Conservation (phyloP, 2,797 vertebrate genomes). For the Craterocephalus amniculus region DNA sequence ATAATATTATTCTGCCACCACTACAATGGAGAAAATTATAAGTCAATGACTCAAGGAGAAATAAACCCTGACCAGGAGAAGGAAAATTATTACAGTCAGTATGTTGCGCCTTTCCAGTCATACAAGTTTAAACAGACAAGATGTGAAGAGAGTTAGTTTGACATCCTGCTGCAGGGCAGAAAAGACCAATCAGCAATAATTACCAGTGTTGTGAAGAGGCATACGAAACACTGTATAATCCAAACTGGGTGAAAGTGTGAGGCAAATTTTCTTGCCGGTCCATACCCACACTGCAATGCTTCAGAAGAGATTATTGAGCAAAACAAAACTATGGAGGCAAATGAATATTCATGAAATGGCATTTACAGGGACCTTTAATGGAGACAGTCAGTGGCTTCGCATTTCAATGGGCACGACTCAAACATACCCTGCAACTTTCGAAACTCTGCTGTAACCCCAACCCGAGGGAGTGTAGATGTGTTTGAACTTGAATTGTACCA, state of each 20-base stretch:
- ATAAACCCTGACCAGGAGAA: neutral
- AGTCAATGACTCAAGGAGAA: neutral
- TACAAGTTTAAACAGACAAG: neutral
- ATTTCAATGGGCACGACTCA: constrained; percentile 70
- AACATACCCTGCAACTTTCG: constrained; percentile 67
- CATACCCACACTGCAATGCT: constrained; percentile 25
- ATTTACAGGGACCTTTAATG: constrained; percentile 65
- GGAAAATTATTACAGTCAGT: neutral
- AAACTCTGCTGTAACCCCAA: constrained; percentile 58
- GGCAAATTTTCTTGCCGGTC: constrained; percentile 40
- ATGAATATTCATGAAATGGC: constrained; percentile 80
- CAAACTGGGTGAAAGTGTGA: constrained; percentile 37
- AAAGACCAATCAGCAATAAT: constrained; percentile 61
- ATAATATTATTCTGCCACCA: constrained; percentile 2
- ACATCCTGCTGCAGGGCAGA: constrained; percentile 43
- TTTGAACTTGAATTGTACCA: constrained; percentile 73
- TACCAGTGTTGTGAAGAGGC: constrained; percentile 40
- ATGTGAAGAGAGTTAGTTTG: constrained; percentile 16
- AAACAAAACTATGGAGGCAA: constrained; percentile 63
- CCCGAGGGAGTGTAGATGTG: constrained; percentile 60
- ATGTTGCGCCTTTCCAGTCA: neutral
- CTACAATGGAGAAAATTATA: neutral
- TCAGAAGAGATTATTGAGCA: constrained; percentile 62
- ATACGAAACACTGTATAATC: constrained; percentile 44
- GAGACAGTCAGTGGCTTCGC: constrained; percentile 66